Evolutionary conservation across 2,888 invertebrate genomes (phyloP).

Genomic region (Chloroclystis v-ata): DNA sequence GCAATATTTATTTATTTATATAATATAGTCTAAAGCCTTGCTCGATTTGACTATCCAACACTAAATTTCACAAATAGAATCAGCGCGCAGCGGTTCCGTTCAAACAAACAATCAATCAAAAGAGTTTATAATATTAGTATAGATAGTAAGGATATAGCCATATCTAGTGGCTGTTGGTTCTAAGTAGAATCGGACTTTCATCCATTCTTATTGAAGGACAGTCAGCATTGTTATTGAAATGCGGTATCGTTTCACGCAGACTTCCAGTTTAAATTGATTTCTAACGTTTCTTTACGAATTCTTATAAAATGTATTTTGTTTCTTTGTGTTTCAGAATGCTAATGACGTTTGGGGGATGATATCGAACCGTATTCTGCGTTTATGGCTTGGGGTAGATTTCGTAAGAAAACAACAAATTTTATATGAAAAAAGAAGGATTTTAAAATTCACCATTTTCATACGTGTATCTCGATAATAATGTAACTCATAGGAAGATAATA

Average conservation of each 20-base stretch:
- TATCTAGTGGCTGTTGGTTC: conserved; percentile 14
- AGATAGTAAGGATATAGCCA: neutral
- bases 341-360: neutral
- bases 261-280: conserved; percentile 22
- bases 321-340: neutral
- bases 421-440: too few relatives aligned
- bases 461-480: too few relatives aligned
- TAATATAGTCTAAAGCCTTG: too few relatives aligned
- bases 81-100: too few relatives aligned
- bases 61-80: too few relatives aligned
- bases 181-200: conserved; percentile 21
- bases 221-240: conserved; percentile 32
- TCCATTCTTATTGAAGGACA: conserved; percentile 24
- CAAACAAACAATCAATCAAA: neutral
- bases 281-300: conserved; percentile 15
- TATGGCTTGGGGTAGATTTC: too few relatives aligned
- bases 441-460: too few relatives aligned
- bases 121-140: neutral
- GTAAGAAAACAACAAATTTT: too few relatives aligned
- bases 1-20: too few relatives aligned
- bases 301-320: neutral
- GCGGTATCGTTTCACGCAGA: conserved; percentile 17
- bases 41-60: too few relatives aligned
- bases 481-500: too few relatives aligned
- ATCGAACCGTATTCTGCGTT: too few relatives aligned